Base-by-base conservation (phyloP, 2,888 invertebrate species). In the Cheilosia pagana region DNA sequence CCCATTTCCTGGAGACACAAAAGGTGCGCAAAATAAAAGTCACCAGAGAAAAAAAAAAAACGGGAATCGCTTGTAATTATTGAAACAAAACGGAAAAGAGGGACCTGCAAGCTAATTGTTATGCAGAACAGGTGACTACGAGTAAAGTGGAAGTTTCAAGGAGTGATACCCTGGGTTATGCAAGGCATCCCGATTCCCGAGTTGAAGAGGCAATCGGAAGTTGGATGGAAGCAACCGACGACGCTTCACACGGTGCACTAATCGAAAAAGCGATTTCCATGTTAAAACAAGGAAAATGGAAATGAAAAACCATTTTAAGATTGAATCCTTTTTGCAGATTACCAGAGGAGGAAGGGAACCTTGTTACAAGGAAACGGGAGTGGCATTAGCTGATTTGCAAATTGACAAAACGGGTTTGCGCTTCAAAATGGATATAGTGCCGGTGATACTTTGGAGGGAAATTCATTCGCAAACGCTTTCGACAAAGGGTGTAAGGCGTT, bases 41-140 rank as follows among this genome's bases (percentile, higher is more conserved):
- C 48, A 60, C 60, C 60, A 25, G 25, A 23, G 31, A n/a, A 19
- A 23, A 4, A 14, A 23, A 48, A 48, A 70, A 28, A 55, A 35
- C 57, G 59, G 48, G 35, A 70, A 60, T 76, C 70, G 75, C 81
- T 76, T 76, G 85, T 65, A 65, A 75, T 85, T 85, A 75, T 75
- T 79, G 60, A 60, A 79, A 75, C 70, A 65, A 75, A 79, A 43
- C 43, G 28, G 43, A 60, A 57, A 21, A 59, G 52, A 68, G 63
- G 8, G 39, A 31, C 81, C 59, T 60, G 45, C 72, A 19, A 65
- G 75, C 39, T 79, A 81, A 81, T 85, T 85, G 85, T 85, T 76
- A 85, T 81, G 79, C 85, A 81, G 70, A 81, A 50, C 71, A 85
- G 75, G 79, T 79, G 79, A 75, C 63, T 45, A 62, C 21, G 41